Conservation (phyloP, 1,140 invertebrate genomes). For the Bombus waltoni region DNA sequence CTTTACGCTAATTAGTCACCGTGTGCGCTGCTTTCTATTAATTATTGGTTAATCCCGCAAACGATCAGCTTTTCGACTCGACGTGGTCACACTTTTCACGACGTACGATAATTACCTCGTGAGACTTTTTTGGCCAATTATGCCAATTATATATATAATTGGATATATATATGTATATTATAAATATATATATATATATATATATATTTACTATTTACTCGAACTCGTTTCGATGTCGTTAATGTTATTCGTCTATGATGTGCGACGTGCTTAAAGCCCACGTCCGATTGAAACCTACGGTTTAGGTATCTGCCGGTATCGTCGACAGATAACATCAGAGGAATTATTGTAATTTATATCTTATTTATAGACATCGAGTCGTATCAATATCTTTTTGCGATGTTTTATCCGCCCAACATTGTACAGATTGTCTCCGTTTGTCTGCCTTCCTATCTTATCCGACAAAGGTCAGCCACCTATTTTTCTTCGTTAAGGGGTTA, state of each 20-base stretch:
- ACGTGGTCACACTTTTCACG: not conserved
- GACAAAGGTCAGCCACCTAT: not conserved
- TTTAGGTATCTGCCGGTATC: no score
- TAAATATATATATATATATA: no score
- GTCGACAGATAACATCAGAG: no score
- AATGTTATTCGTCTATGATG: not conserved
- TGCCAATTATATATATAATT: no score
- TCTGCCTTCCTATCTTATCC: no score
- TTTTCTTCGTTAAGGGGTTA: constrained; percentile 27
- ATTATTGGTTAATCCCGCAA: constrained; percentile 1
- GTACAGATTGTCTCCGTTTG: no score
- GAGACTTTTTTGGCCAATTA: not conserved
- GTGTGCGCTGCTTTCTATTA: not conserved
- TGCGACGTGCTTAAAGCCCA: not conserved
- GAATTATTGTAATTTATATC: no score
- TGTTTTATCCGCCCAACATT: not conserved
- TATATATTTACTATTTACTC: no score
- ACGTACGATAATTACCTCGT: not conserved
- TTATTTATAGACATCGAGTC: no score
- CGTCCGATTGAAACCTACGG: no score
- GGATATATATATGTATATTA: no score
- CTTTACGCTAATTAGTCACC: constrained; percentile 14
- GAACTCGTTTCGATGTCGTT: not conserved
- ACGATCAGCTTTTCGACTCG: not conserved
- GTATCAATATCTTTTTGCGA: not conserved